Conservation (phyloP, 1,140 invertebrate genomes). For the Fopius arisanus region DNA sequence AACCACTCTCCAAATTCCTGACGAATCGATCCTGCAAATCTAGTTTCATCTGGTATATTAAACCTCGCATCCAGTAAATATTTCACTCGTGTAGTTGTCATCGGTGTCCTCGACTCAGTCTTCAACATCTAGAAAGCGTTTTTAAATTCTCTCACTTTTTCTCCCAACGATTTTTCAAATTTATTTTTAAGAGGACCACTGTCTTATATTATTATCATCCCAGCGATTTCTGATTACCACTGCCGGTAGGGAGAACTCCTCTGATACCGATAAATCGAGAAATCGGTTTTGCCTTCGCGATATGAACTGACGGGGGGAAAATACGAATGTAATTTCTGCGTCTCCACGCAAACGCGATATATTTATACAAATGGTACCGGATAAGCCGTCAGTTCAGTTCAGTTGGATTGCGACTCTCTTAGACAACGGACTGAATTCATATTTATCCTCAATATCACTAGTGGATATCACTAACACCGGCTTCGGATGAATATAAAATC, state of each 20-base stretch:
- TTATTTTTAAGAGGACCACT: background rate
- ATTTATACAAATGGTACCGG: background rate
- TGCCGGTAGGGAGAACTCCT: background rate
- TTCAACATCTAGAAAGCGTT: background rate
- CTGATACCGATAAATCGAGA: background rate
- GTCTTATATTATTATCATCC: too few relatives aligned
- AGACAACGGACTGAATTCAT: background rate
- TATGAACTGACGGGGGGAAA: background rate
- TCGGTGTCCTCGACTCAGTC: background rate
- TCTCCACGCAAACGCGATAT: background rate
- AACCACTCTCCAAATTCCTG: too few relatives aligned
- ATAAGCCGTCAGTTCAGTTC: background rate
- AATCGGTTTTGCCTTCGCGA: background rate
- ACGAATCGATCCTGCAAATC: too few relatives aligned
- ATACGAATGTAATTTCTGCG: background rate
- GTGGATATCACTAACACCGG: background rate
- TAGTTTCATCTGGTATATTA: too few relatives aligned
- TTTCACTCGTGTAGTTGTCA: background rate
- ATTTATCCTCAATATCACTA: background rate
- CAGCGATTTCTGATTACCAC: too few relatives aligned
- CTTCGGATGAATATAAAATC: conserved; percentile 25
- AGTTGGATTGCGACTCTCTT: background rate
- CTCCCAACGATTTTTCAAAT: background rate
- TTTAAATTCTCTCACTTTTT: background rate
- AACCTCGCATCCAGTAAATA: background rate